Conservation (phyloP, 2,888 invertebrate genomes). For the Trachelus stipa region DNA sequence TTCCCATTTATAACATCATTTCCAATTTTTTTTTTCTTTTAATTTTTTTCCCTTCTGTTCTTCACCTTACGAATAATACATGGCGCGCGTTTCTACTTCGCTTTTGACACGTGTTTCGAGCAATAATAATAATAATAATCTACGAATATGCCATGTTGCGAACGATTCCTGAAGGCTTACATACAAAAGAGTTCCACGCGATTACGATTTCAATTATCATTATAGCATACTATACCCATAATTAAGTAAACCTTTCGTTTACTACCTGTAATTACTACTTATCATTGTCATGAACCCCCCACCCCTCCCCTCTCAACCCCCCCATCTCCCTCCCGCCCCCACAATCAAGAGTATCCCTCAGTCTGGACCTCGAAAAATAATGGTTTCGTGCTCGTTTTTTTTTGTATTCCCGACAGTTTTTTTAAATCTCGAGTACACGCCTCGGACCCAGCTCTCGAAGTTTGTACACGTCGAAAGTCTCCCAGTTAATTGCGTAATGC, state of each 20-base stretch:
- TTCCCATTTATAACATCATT: not conserved
- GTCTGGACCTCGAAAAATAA: not conserved
- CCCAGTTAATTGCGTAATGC: constrained; percentile 56
- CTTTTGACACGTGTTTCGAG: not conserved
- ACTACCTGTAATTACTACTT: too few relatives aligned
- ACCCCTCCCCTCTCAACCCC: not conserved
- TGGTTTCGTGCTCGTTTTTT: constrained; percentile 54
- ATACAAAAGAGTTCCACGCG: not conserved
- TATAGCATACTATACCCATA: not conserved
- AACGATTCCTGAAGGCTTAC: not conserved
- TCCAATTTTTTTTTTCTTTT: not conserved
- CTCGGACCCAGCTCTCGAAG: constrained; percentile 58
- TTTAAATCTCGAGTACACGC: constrained; percentile 59
- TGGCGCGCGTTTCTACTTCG: not conserved
- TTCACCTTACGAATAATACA: not conserved
- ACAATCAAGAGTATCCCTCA: not conserved
- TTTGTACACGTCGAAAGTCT: constrained; percentile 53
- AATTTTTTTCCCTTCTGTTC: not conserved
- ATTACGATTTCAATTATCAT: not conserved
- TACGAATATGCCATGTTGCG: not conserved
- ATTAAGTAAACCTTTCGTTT: too few relatives aligned
- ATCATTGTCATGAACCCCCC: not conserved
- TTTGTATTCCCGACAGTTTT: constrained; percentile 62
- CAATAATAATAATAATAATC: not conserved
- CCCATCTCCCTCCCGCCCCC: not conserved